Evolutionary conservation across 2,113 vertebrate genomes (phyloP).

Genomic region (Pangasianodon hypophthalmus): DNA sequence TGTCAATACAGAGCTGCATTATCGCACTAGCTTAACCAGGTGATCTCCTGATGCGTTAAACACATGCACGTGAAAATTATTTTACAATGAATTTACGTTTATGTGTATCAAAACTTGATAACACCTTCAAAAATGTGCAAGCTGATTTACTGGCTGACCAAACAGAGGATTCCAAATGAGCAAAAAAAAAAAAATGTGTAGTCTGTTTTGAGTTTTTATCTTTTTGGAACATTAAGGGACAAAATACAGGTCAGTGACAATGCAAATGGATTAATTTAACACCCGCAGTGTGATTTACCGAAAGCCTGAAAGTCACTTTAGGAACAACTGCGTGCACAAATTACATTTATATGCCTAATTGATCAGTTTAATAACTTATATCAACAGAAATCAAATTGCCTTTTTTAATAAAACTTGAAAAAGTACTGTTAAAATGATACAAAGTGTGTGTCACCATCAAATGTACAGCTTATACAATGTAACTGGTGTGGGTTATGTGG

Average conservation of each 20-base stretch:
- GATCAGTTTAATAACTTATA: conserved; percentile 15
- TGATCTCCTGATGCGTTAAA: not conserved
- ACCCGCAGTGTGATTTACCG: conserved; percentile 2
- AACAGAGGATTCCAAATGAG: not conserved
- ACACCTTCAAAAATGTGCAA: not conserved
- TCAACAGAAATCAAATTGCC: conserved; percentile 6
- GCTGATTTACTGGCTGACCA: not conserved
- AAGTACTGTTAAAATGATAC: not conserved
- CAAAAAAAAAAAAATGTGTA: not conserved
- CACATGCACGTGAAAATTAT: not conserved
- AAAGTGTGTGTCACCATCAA: not conserved
- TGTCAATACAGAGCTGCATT: not conserved
- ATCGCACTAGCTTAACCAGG: not conserved
- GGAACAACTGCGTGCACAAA: conserved; percentile 11
- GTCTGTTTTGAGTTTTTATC: not conserved
- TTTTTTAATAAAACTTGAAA: not conserved
- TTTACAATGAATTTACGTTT: not conserved
- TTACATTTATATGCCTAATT: conserved; percentile 21
- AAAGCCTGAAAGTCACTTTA: conserved; percentile 18
- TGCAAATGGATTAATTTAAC: conserved; percentile 1
- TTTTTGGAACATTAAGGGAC: not conserved
- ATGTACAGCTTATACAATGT: not conserved
- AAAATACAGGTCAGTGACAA: conserved; percentile 17
- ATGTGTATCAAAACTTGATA: not conserved
- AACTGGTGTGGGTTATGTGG: not conserved